phyloP scores from a whole-genome alignment of 2,888 invertebrate genomes.

The Sarcophaga carnaria region DNA sequence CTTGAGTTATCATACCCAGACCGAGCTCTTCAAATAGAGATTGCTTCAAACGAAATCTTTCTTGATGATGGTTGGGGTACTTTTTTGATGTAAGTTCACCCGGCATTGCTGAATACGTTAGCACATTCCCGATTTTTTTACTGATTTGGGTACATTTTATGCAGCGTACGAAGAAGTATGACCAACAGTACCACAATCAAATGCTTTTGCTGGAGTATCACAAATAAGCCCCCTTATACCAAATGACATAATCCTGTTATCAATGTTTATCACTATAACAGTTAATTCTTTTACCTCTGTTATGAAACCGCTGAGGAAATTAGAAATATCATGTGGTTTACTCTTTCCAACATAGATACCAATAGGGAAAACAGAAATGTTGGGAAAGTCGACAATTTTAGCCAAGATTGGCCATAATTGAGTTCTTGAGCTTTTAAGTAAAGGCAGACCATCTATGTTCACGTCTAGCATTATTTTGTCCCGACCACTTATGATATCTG shows the following conservation, averaged over 20 bases:
- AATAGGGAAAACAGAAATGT: too few relatives aligned
- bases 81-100: slow-evolving; percentile 10
- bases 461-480: too few relatives aligned
- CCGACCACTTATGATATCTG: too few relatives aligned
- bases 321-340: slow-evolving; percentile 9
- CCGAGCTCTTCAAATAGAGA: slow-evolving; percentile 28
- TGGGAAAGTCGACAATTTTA: too few relatives aligned
- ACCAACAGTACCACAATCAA: slow-evolving; percentile 13
- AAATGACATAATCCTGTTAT: slow-evolving; percentile 17
- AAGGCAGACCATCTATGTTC: too few relatives aligned
- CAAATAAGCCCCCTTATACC: slow-evolving; percentile 19
- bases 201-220: slow-evolving; percentile 32
- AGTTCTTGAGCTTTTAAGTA: too few relatives aligned
- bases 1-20: slow-evolving; percentile 37
- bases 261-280: background rate
- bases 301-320: slow-evolving; percentile 26
- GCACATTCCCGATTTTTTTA: slow-evolving; percentile 9
- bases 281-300: slow-evolving; percentile 29
- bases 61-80: slow-evolving; percentile 35
- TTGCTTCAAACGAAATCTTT: background rate
- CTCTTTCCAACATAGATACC: slow-evolving; percentile 44
- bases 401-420: too few relatives aligned
- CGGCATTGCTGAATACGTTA: slow-evolving; percentile 9
- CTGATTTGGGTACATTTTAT: slow-evolving; percentile 19
- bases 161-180: slow-evolving; percentile 32